These are phyloP conservation scores for Eurosta solidaginis DNA, from an alignment of 1,140 invertebrate species.

Conservation along the genomic window DNA sequence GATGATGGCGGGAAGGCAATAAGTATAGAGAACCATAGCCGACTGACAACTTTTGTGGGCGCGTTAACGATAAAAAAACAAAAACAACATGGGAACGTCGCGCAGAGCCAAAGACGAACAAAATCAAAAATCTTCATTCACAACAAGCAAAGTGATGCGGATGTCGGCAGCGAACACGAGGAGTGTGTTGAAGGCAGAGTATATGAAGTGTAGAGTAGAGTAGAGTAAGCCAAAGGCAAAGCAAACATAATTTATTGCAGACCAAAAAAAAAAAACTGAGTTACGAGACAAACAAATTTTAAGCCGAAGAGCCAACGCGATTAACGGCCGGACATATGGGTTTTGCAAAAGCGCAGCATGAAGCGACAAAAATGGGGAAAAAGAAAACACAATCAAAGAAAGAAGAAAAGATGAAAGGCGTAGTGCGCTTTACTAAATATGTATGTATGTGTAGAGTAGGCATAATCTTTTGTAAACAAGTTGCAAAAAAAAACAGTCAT, in stretches of 20 bases:
- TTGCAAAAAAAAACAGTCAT: too few species aligned
- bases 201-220: too few species aligned
- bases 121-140: slow-evolving; percentile 20
- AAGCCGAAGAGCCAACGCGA: background rate
- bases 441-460: too few species aligned
- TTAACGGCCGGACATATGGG: background rate
- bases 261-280: background rate
- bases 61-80: background rate
- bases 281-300: background rate
- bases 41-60: background rate
- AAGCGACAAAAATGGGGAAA: background rate
- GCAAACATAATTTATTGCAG: slow-evolving; percentile 18
- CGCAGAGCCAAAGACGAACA: background rate
- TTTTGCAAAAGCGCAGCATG: background rate
- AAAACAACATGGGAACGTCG: background rate
- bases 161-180: background rate
- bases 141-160: background rate
- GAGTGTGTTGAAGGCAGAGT: background rate
- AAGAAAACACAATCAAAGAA: background rate
- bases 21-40: background rate
- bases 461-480: too few species aligned
- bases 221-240: background rate
- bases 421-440: background rate
- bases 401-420: slow-evolving; percentile 17
- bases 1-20: background rate